These are phyloP conservation scores for Trichosurus vulpecula DNA, from an alignment of 2,797 vertebrate species.

Conservation along the genomic window DNA sequence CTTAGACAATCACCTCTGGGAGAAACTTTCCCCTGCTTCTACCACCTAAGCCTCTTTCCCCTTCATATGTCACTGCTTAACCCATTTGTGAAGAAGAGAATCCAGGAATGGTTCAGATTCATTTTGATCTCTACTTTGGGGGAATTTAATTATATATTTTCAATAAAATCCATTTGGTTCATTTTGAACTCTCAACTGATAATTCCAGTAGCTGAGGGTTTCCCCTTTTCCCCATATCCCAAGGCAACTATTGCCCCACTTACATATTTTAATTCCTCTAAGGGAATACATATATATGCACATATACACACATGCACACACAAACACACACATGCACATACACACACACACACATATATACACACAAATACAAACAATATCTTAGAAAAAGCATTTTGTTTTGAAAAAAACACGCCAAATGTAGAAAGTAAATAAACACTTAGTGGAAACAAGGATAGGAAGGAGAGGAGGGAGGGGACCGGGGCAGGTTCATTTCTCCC, in stretches of 20 bases:
- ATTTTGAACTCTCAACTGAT: neutral
- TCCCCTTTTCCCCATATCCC: neutral
- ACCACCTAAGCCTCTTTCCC: neutral
- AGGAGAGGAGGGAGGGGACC: neutral
- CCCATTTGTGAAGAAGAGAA: neutral
- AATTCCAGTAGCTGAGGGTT: neutral
- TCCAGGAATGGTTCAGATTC: neutral
- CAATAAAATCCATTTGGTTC: neutral
- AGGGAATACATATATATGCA: neutral
- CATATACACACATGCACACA: too few relatives aligned
- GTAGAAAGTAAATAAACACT: neutral
- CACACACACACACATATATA: too few relatives aligned
- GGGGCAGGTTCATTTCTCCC: neutral
- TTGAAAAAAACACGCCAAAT: neutral
- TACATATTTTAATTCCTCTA: neutral
- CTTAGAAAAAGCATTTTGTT: neutral
- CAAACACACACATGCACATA: neutral
- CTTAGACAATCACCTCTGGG: neutral
- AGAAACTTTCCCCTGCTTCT: neutral
- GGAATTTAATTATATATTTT: neutral
- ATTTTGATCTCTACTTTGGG: neutral
- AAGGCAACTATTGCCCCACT: neutral
- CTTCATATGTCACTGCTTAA: neutral
- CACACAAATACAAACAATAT: neutral
- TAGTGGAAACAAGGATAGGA: neutral